A percentile compares a stretch with the other conserved stretches of the same genome.
Conservation (phyloP, 2,888 invertebrate species). For the Latrodectus hesperus region DNA sequence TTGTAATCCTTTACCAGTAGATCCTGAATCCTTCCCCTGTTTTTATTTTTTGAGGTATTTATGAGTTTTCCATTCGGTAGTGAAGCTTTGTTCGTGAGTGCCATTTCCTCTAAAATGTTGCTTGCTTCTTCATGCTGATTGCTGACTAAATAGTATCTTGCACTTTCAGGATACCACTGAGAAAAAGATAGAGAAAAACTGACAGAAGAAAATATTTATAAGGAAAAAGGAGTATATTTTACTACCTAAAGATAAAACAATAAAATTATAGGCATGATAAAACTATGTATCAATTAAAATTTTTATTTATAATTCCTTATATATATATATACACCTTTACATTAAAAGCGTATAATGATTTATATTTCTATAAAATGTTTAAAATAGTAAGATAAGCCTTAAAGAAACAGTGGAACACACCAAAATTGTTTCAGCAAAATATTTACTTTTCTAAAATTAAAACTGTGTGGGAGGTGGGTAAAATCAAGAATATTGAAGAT, state of each 20-base stretch:
- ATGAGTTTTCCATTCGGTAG: conserved; percentile 22
- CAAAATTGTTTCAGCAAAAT: no score
- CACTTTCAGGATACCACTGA: conserved; percentile 59
- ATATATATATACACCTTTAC: no score
- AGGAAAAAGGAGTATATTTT: no score
- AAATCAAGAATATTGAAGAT: background rate
- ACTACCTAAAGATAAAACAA: no score
- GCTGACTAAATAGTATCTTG: conserved; percentile 46
- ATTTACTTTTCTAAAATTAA: background rate
- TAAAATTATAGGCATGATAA: no score
- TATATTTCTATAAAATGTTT: no score
- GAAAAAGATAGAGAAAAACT: background rate
- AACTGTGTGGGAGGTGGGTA: background rate
- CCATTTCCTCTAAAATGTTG: conserved; percentile 24
- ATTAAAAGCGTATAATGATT: no score
- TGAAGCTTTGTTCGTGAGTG: conserved; percentile 16
- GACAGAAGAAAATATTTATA: background rate
- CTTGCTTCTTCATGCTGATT: conserved; percentile 26
- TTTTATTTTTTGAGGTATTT: background rate
- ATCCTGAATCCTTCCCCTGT: conserved; percentile 26
- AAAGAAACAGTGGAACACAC: background rate
- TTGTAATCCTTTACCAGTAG: conserved; percentile 35
- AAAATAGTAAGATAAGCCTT: conserved; percentile 52
- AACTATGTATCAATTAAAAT: no score
- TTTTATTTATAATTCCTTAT: no score